phyloP scores from a whole-genome alignment of 2,113 vertebrate genomes.

The Ibidorhyncha struthersii region DNA sequence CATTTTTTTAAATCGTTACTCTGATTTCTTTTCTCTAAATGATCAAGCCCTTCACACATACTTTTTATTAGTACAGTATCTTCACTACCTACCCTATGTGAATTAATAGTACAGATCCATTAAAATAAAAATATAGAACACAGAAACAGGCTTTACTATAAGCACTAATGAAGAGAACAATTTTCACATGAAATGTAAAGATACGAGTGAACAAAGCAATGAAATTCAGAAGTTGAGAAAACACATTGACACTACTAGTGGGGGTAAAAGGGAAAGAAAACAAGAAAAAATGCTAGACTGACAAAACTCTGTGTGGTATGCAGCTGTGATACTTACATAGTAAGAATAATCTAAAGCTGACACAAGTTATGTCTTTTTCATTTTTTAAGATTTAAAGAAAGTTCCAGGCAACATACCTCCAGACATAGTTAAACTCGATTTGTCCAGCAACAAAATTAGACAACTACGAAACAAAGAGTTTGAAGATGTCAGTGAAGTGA shows the following conservation, averaged over 20 bases:
- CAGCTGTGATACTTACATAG: neutral
- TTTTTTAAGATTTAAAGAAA: constrained; percentile 84
- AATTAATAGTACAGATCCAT: neutral
- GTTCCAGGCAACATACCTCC: constrained; percentile 88
- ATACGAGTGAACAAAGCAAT: neutral
- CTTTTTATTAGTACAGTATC: neutral
- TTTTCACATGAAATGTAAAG: neutral
- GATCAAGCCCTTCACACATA: neutral
- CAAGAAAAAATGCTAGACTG: neutral
- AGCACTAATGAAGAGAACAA: neutral
- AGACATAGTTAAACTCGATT: constrained; percentile 90
- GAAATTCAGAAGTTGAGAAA: neutral
- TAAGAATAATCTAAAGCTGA: neutral
- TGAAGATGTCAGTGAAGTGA: constrained; percentile 88
- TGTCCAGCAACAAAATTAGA: constrained; percentile 90
- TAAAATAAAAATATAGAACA: neutral
- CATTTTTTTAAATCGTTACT: neutral
- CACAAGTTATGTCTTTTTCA: neutral
- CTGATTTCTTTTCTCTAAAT: neutral
- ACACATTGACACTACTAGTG: neutral
- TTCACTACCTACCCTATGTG: neutral
- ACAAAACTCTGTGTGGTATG: neutral
- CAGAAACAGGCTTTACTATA: neutral
- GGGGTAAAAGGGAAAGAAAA: neutral
- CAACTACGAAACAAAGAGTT: constrained; percentile 89